A percentile compares a stretch with the other conserved stretches of the same genome.
Conservation (phyloP, 2,888 invertebrate genomes). For the Anorthoa munda region DNA sequence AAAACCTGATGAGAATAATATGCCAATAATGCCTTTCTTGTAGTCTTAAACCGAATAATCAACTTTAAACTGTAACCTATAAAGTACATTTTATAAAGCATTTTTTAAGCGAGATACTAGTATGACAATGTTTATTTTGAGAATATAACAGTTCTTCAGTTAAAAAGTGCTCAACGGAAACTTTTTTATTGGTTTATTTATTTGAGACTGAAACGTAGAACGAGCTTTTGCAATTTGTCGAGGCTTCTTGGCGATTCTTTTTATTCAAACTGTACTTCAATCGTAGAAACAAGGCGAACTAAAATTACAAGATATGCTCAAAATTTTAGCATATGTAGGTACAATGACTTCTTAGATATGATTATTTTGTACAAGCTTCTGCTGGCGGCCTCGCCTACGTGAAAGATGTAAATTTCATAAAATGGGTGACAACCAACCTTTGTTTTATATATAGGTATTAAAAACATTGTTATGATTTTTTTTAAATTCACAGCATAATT, state of each 20-base stretch:
- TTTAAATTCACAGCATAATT: too few relatives aligned
- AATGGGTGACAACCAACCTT: too few relatives aligned
- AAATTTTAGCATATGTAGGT: too few relatives aligned
- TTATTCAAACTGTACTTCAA: conserved; percentile 38
- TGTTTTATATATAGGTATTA: not conserved
- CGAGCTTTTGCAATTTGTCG: conserved; percentile 57
- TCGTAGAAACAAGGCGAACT: not conserved
- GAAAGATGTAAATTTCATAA: too few relatives aligned
- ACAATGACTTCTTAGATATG: too few relatives aligned
- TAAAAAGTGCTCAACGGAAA: conserved; percentile 56
- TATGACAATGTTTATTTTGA: conserved; percentile 52
- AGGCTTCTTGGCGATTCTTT: conserved; percentile 29
- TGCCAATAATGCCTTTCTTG: conserved; percentile 20
- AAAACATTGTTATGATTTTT: not conserved
- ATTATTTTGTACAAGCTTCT: too few relatives aligned
- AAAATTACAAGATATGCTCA: not conserved
- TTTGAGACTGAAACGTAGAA: conserved; percentile 57
- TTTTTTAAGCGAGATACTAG: conserved; percentile 29
- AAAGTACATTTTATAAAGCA: conserved; percentile 37
- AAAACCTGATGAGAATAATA: conserved; percentile 27
- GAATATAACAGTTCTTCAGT: conserved; percentile 49
- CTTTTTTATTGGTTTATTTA: conserved; percentile 68
- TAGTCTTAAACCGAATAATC: not conserved
- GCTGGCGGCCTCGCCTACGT: too few relatives aligned
- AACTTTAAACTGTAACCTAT: not conserved